Conservation (phyloP, 2,797 vertebrate species). For the Coccyzus lansbergi region DNA sequence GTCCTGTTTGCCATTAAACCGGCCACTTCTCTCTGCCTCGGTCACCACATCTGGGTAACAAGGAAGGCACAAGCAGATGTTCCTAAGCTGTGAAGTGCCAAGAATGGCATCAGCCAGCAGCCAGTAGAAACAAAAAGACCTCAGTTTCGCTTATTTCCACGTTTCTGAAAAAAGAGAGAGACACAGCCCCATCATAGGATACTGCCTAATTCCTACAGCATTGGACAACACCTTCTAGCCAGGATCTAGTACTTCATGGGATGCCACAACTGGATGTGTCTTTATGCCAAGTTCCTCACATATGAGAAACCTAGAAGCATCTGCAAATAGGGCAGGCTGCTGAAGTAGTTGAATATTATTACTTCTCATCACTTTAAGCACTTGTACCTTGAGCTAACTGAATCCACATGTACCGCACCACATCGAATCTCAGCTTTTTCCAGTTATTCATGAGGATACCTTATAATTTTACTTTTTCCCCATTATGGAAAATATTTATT, state of each 20-base stretch:
- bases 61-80: neutral
- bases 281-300: neutral
- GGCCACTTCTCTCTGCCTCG: neutral
- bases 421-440: neutral
- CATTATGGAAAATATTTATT: neutral
- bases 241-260: neutral
- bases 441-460: neutral
- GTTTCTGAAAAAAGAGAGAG: neutral
- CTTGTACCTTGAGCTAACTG: neutral
- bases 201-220: neutral
- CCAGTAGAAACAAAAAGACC: neutral
- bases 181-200: accelerated
- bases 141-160: neutral
- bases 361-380: neutral
- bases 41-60: neutral
- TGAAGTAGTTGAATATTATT: neutral
- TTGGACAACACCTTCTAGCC: neutral
- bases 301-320: accelerated
- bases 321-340: neutral
- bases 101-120: neutral
- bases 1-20: neutral
- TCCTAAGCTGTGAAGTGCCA: neutral
- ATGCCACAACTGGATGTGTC: neutral
- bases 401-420: neutral
- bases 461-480: neutral